These are phyloP conservation scores for Trachurus trachurus DNA, from an alignment of 2,797 vertebrate species.

Conservation along the genomic window DNA sequence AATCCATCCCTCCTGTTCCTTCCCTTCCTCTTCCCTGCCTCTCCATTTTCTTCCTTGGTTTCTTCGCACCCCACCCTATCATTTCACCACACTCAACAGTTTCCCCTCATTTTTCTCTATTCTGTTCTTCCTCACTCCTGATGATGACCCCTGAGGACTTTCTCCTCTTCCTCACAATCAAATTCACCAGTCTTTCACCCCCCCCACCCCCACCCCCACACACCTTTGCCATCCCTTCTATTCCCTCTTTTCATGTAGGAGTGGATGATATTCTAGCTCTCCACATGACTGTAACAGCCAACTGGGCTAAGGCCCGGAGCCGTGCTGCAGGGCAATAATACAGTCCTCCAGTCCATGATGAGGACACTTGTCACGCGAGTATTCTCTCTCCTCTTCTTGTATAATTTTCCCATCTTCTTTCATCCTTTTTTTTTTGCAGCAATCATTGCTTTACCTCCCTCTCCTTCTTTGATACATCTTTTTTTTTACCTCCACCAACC, in stretches of 20 bases:
- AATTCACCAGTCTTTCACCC: conserved; percentile 12
- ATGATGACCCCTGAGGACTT: conserved; percentile 10
- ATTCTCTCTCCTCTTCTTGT: conserved; percentile 42
- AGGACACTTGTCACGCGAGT: conserved; percentile 67
- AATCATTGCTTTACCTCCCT: conserved; percentile 14
- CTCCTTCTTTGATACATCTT: background rate
- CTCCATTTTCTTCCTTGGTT: conserved; percentile 52
- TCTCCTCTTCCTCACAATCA: conserved; percentile 23
- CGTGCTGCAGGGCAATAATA: conserved; percentile 62
- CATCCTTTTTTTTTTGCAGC: background rate
- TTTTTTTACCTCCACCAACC: background rate
- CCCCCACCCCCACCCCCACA: background rate
- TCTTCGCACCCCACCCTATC: conserved; percentile 21
- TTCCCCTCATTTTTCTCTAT: background rate
- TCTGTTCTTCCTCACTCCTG: background rate
- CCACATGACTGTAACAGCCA: conserved; percentile 68
- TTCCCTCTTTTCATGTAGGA: conserved; percentile 50
- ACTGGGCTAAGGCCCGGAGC: conserved; percentile 75
- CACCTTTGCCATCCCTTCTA: conserved; percentile 23
- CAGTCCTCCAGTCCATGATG: conserved; percentile 56
- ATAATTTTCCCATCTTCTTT: conserved; percentile 30
- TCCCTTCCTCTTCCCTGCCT: conserved; percentile 57
- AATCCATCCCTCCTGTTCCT: conserved; percentile 79
- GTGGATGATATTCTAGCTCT: conserved; percentile 58
- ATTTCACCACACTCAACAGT: background rate